These are phyloP conservation scores for Pseudorhombus dupliciocellatus DNA, from an alignment of 2,113 vertebrate species.

Conservation along the genomic window DNA sequence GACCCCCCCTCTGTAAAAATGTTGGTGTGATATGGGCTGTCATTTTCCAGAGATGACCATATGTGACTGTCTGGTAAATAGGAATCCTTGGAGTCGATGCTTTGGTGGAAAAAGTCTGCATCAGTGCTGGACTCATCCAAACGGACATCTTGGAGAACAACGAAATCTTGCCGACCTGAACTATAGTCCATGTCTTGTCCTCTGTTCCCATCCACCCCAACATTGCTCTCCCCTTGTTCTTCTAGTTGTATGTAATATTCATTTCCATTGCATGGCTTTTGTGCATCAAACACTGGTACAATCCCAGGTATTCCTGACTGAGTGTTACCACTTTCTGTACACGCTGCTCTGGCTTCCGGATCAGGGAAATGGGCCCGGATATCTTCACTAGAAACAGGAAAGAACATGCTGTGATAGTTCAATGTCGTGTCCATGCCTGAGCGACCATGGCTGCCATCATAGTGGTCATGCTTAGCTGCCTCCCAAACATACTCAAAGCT, in stretches of 20 bases:
- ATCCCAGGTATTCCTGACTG: slow-evolving; percentile 83
- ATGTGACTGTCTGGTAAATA: slow-evolving; percentile 83
- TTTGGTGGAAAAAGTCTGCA: slow-evolving; percentile 88
- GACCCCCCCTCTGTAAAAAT: slow-evolving; percentile 84
- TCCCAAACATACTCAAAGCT: slow-evolving; percentile 99
- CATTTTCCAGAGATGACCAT: slow-evolving; percentile 80
- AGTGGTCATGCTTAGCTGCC: slow-evolving; percentile 93
- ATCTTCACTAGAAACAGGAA: slow-evolving; percentile 87
- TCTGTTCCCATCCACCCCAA: slow-evolving; percentile 78
- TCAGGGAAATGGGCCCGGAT: slow-evolving; percentile 86
- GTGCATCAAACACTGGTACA: slow-evolving; percentile 91
- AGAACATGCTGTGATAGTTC: slow-evolving; percentile 94
- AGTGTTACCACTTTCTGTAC: slow-evolving; percentile 73
- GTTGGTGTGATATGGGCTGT: slow-evolving; percentile 87
- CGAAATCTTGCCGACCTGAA: slow-evolving; percentile 75
- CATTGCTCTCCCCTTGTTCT: slow-evolving; percentile 84
- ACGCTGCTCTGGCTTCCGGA: slow-evolving; percentile 53
- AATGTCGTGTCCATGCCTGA: slow-evolving; percentile 84
- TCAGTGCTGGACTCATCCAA: slow-evolving; percentile 90
- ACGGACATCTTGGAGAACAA: slow-evolving; percentile 83
- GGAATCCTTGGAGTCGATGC: slow-evolving; percentile 84
- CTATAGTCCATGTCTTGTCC: slow-evolving; percentile 75
- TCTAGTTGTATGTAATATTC: slow-evolving; percentile 97
- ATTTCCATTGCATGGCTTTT: slow-evolving; percentile 89
- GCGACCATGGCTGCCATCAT: slow-evolving; percentile 83